Base-by-base conservation (phyloP, 2,113 vertebrate species). In the Osmerus eperlanus region DNA sequence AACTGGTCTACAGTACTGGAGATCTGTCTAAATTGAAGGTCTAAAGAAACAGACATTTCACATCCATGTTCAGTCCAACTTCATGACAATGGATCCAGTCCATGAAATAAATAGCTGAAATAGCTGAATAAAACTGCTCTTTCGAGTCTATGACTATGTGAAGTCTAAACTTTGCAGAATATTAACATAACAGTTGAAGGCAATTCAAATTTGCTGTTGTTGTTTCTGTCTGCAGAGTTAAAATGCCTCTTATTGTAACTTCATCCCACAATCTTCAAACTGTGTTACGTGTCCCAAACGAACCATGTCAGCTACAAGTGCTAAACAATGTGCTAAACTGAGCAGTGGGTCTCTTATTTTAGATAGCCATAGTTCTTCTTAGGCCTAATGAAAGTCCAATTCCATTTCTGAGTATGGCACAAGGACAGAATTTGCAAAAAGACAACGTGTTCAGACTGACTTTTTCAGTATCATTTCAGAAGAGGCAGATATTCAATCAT, bases 331-430 rank as follows among this genome's bases (percentile, higher is more conserved):
- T 47, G 7, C 41, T 47, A 47, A 47, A 11, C 41, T 47, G 9
- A 47, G 41, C 41, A 12, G 32, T 6, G 32, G 32, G 32, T 36
- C 32, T 36, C 32, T 36, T 1, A 36, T 36, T 36, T 36, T 36
- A 36, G 32, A 36, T 36, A 6, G 32, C 32, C 36, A 69, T 32
- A 23, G n/a, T 16, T 41, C 55, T 18, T 32, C 25, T 54, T 41
- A 28, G 13, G 68, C 36, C 59, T 13, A 21, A 16, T 62, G 25
- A 2, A 9, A 19, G 47, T 47, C n/a, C 47, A 32, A 11, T n/a
- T 1, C 13, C 23, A 59, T 29, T 64, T 32, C 19, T 54, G 65
- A 28, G 16, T 73, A 70, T 73, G 71, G 82, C 82, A 81, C 79
- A 74, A 70, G 11, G 47, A 63, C 47, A 28, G 61, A 21, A 53